Conservation (phyloP, 2,113 vertebrate genomes). For the Marcusenius ussheri region DNA sequence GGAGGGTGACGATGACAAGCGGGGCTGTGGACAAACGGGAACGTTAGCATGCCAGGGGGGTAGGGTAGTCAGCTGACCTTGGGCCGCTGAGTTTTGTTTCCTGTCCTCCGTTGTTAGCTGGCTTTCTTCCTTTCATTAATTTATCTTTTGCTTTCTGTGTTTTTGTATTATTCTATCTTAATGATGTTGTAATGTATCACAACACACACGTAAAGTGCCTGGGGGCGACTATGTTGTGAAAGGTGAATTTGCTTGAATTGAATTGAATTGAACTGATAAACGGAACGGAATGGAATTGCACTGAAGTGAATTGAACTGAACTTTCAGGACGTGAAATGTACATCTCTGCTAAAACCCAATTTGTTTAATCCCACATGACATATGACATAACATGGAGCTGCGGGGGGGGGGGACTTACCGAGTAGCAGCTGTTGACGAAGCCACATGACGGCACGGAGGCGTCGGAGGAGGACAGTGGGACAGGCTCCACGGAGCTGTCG, state of each 20-base stretch:
- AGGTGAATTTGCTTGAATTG: neutral
- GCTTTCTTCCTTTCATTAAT: neutral
- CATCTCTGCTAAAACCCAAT: neutral
- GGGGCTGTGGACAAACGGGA: slow-evolving; percentile 10
- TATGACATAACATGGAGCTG: too few relatives aligned
- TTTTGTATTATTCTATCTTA: neutral
- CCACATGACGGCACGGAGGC: slow-evolving; percentile 42
- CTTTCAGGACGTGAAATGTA: neutral
- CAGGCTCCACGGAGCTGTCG: slow-evolving; percentile 65
- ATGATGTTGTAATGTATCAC: neutral
- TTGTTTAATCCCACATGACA: neutral
- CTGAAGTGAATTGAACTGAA: neutral
- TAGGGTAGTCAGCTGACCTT: too few relatives aligned
- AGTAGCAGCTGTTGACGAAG: slow-evolving; percentile 53
- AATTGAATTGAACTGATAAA: neutral
- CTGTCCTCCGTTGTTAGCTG: neutral
- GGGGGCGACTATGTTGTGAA: neutral
- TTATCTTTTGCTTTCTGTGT: neutral
- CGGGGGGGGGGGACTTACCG: slow-evolving; percentile 38
- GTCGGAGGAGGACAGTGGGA: slow-evolving; percentile 58
- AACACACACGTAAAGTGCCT: neutral
- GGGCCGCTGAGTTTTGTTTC: neutral
- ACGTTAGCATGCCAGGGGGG: neutral
- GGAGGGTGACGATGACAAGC: slow-evolving; percentile 13
- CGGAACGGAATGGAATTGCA: too few relatives aligned